phyloP scores from a whole-genome alignment of 2,113 vertebrate species.

The Anhinga anhinga region DNA sequence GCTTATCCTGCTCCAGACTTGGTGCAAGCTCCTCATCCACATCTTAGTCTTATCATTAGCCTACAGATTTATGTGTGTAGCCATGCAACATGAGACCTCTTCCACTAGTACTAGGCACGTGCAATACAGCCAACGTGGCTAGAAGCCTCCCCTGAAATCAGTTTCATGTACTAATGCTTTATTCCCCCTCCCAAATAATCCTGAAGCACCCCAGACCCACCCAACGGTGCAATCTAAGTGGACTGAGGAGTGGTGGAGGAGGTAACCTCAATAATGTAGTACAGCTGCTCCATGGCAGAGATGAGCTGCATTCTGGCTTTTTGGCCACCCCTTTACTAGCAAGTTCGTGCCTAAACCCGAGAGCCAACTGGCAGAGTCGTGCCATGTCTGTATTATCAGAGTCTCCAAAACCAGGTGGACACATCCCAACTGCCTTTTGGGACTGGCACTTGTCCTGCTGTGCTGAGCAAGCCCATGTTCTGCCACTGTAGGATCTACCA shows the following conservation, averaged over 20 bases:
- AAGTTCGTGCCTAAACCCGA: accelerated
- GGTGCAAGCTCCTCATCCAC: not conserved
- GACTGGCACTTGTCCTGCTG: not conserved
- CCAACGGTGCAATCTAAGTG: not conserved
- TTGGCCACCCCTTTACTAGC: not conserved
- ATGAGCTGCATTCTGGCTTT: not conserved
- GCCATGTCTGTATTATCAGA: not conserved
- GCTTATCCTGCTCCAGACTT: not conserved
- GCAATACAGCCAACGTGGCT: accelerated
- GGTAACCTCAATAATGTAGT: not conserved
- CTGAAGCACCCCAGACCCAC: not conserved
- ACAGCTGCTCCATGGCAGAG: not conserved
- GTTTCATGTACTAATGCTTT: not conserved
- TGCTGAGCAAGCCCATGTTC: not conserved
- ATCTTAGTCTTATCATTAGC: not conserved
- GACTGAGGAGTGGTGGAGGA: not conserved
- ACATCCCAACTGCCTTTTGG: not conserved
- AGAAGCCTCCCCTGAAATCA: not conserved
- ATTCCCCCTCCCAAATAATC: not conserved
- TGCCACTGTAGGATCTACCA: not conserved
- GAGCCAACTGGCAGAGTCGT: not conserved
- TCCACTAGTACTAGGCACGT: not conserved
- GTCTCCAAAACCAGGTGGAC: not conserved
- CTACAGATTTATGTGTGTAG: not conserved
- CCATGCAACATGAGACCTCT: not conserved